phyloP scores from a whole-genome alignment of 2,888 invertebrate species.

The Trimorus sp. region DNA sequence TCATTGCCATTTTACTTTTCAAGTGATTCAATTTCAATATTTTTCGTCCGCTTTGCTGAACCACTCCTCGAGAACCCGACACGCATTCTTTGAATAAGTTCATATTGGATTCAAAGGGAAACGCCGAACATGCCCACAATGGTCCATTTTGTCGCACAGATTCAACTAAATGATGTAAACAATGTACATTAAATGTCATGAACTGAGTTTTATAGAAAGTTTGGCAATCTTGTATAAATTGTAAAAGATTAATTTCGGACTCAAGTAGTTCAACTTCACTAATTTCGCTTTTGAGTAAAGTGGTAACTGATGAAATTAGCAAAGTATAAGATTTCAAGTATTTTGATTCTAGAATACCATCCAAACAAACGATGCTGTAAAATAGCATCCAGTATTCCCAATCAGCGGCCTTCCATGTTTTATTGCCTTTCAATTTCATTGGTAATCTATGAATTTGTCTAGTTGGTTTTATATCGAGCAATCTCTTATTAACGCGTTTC shows the following conservation, averaged over 20 bases:
- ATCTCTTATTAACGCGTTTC: slow-evolving; percentile 7
- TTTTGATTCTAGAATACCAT: slow-evolving; percentile 15
- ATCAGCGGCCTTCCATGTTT: slow-evolving; percentile 51
- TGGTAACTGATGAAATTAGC: too few relatives aligned
- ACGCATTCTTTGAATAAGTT: slow-evolving; percentile 22
- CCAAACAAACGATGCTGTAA: slow-evolving; percentile 54
- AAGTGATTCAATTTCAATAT: slow-evolving; percentile 12
- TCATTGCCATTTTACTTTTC: slow-evolving; percentile 20
- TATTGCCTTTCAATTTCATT: background rate
- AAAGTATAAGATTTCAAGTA: slow-evolving; percentile 28
- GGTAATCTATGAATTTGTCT: slow-evolving; percentile 39
- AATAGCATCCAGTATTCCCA: slow-evolving; percentile 58
- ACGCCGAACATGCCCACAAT: slow-evolving; percentile 1
- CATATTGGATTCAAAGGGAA: slow-evolving; percentile 31
- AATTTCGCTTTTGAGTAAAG: slow-evolving; percentile 24
- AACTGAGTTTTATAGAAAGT: slow-evolving; percentile 15
- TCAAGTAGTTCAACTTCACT: slow-evolving; percentile 34
- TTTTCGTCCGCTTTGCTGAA: slow-evolving; percentile 31
- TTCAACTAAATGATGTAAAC: background rate
- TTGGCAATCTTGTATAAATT: slow-evolving; percentile 30
- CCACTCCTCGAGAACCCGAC: slow-evolving; percentile 18
- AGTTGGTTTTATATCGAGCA: slow-evolving; percentile 17
- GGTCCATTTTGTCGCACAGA: slow-evolving; percentile 9
- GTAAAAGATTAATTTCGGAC: slow-evolving; percentile 23
- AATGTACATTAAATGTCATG: slow-evolving; percentile 34